Evolutionary conservation across 30 jellyfish, hydroid and myxozoan genomes (phyloP).

Genomic region (Hydractinia symbiolongicarpus): DNA sequence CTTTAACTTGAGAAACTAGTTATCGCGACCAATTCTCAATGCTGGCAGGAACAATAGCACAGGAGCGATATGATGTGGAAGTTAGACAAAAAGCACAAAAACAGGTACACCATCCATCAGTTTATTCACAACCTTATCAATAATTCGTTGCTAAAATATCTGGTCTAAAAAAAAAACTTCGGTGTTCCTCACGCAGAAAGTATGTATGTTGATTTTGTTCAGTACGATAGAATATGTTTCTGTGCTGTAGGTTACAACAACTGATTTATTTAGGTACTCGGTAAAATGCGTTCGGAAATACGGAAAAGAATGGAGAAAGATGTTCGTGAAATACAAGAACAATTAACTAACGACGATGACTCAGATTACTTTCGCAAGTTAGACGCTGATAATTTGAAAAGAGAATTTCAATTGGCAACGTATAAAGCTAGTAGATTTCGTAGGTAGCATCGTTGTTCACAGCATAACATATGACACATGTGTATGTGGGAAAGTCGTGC

Average conservation of each 20-base stretch:
- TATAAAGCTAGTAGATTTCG: constrained; percentile 30
- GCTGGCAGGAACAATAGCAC: constrained; percentile 80
- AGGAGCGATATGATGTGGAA: constrained; percentile 70
- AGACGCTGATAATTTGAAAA: constrained; percentile 78
- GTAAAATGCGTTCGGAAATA: constrained; percentile 62
- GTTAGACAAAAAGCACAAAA: constrained; percentile 76
- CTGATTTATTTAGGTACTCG: constrained; percentile 40
- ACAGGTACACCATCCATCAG: constrained; percentile 27
- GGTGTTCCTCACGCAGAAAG: too few species aligned
- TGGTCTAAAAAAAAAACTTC: too few species aligned
- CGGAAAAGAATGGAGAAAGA: constrained; percentile 93
- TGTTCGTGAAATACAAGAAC: constrained; percentile 60
- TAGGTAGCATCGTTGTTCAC: too few species aligned
- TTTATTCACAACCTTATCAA: too few species aligned
- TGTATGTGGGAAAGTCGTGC: too few species aligned
- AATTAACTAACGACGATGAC: constrained; percentile 71
- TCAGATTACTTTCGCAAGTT: constrained; percentile 71
- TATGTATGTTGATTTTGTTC: too few species aligned
- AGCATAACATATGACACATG: too few species aligned
- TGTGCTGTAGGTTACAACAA: not conserved
- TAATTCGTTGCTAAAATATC: too few species aligned
- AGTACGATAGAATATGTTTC: too few species aligned
- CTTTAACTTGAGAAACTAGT: constrained; percentile 18
- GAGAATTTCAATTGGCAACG: constrained; percentile 76
- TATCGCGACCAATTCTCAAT: constrained; percentile 86